Percentiles rank a stretch among this genome's conserved stretches.
These are phyloP conservation scores for Oscarella lobularis DNA, from an alignment of 37 sponge, comb jelly and placozoan genomes.

Conservation along the genomic window DNA sequence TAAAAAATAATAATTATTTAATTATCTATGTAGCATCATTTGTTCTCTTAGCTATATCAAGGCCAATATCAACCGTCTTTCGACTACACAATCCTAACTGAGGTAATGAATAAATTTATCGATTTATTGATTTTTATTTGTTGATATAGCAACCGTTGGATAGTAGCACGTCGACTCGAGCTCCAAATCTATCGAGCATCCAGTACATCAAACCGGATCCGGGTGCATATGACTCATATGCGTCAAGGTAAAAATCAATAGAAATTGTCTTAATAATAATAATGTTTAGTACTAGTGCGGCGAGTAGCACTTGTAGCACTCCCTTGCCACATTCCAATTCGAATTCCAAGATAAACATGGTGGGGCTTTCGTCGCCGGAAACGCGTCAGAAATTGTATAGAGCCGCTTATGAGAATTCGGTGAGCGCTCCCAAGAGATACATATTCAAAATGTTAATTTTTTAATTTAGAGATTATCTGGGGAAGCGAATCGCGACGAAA, in stretches of 20 bases:
- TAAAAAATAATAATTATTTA: too few species aligned
- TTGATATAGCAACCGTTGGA: not conserved
- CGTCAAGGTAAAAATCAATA: not conserved
- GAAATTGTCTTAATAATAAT: too few species aligned
- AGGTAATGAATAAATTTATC: slow-evolving; percentile 7
- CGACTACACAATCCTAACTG: slow-evolving; percentile 15
- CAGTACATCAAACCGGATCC: not conserved
- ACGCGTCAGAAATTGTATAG: not conserved
- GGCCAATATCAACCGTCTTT: slow-evolving; percentile 17
- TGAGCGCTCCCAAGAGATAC: not conserved
- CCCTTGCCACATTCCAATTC: too few species aligned
- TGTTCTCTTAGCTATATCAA: not conserved
- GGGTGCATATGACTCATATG: not conserved
- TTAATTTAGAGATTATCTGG: not conserved
- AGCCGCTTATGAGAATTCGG: not conserved
- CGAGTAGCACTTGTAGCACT: too few species aligned
- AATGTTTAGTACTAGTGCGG: too few species aligned
- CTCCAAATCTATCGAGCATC: not conserved
- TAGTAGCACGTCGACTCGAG: not conserved
- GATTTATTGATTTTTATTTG: not conserved
- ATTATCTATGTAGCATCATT: too few species aligned
- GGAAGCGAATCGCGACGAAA: slow-evolving; percentile 8
- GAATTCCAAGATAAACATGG: too few species aligned
- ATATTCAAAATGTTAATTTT: not conserved
- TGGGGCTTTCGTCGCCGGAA: not conserved